phyloP scores from a whole-genome alignment of 1,140 invertebrate species.

The Lepidotrigona ventralis region DNA sequence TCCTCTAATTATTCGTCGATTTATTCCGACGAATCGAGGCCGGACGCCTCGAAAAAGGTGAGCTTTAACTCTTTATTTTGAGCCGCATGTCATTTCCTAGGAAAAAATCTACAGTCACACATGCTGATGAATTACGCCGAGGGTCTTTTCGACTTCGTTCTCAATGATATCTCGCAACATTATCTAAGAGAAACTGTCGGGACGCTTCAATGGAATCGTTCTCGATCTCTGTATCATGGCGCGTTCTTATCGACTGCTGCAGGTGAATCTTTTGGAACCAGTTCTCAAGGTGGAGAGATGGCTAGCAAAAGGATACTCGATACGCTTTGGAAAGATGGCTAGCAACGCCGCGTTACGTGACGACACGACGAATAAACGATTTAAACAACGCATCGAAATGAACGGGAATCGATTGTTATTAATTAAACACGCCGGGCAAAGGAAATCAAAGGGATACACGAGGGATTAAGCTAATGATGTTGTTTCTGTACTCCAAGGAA shows the following conservation, averaged over 20 bases:
- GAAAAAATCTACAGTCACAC: not conserved
- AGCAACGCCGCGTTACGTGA: not conserved
- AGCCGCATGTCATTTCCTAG: constrained; percentile 23
- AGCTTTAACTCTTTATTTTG: constrained; percentile 9
- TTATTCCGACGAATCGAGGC: constrained; percentile 10
- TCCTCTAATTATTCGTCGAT: constrained; percentile 38
- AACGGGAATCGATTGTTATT: no score
- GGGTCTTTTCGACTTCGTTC: not conserved
- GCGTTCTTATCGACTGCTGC: not conserved
- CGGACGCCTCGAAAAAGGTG: not conserved
- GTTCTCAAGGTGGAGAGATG: not conserved
- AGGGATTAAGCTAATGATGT: not conserved
- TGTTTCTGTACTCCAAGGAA: not conserved
- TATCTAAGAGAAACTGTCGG: constrained; percentile 21
- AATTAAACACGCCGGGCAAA: no score
- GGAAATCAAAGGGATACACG: not conserved
- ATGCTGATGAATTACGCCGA: constrained; percentile 10
- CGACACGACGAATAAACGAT: not conserved
- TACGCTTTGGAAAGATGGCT: not conserved
- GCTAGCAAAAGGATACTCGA: not conserved
- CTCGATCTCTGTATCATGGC: not conserved
- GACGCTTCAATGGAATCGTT: constrained; percentile 6
- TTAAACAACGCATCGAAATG: no score
- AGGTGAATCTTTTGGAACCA: constrained; percentile 10
- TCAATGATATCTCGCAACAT: constrained; percentile 13